Base-by-base conservation (phyloP, 2,113 vertebrate genomes). In the Conger conger region DNA sequence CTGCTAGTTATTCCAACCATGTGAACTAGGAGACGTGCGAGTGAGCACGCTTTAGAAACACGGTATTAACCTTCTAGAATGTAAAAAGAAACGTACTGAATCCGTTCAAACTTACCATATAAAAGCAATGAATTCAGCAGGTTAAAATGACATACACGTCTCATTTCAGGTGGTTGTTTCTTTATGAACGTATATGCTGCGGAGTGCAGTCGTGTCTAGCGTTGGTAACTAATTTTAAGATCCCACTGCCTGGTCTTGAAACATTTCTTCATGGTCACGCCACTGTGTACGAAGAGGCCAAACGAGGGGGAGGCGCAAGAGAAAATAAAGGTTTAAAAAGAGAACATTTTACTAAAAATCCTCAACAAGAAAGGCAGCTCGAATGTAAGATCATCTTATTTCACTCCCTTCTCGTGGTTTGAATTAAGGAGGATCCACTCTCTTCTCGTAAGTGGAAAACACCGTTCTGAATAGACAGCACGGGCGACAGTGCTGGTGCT, bases 201-300 rank as follows among this genome's bases (percentile, higher is more conserved):
- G 68, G 73, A 89, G 88, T 60, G 88, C 84, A 90, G 84, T 88
- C 87, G 35, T 87, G 91, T 88, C 88, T 89, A 88, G 91, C 89
- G 86, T 92, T 89, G 89, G 94, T 92, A 93, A 94, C 94, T 95
- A 92, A 93, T 92, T 84, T 80, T 88, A 92, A 90, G 92, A 93
- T 92, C 94, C 84, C 94, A 89, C 90, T 89, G 92, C 90, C 92
- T 88, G 90, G 91, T 90, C 90, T 92, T 91, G 90, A 91, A 91
- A 91, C 88, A 89, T 92, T 93, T 93, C 93, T 94, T 90, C 88
- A 87, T 85, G 91, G 91, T 93, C 93, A 93, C 94, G 92, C 93
- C 92, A 90, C 91, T 82, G 89, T 89, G 91, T 88, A 87, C 91
- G 89, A 90, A 89, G 93, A 93, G 93, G 94, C 93, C 90, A 93